Evolutionary conservation across 2,888 invertebrate genomes (phyloP).

Genomic region (Diadegma fenestrale): DNA sequence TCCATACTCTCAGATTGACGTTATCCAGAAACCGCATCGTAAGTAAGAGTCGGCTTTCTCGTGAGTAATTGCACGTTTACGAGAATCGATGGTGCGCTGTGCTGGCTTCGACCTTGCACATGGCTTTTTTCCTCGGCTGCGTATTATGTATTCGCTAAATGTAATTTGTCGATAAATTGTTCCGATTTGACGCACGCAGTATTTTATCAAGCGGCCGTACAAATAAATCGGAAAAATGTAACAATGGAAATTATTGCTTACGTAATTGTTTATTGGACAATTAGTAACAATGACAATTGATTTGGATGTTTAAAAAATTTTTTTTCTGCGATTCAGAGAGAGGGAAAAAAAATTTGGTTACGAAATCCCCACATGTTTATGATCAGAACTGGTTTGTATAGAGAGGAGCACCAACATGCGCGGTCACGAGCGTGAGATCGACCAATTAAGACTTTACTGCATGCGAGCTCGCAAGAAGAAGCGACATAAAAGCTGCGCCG

Average conservation of each 20-base stretch:
- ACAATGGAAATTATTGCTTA: neutral
- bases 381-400: conserved; percentile 30
- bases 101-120: conserved; percentile 1
- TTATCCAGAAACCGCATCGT: conserved; percentile 61
- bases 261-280: neutral
- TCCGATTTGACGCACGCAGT: neutral
- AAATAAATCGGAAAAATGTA: neutral
- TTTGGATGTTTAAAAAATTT: neutral
- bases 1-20: conserved; percentile 54
- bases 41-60: conserved; percentile 55
- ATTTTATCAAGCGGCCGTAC: neutral
- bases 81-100: conserved; percentile 49
- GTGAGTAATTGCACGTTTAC: conserved; percentile 63
- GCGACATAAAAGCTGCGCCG: conserved; percentile 68
- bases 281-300: neutral
- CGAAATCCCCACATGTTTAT: conserved; percentile 42
- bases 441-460: conserved; percentile 75
- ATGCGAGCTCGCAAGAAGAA: conserved; percentile 62
- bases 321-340: neutral
- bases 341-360: conserved; percentile 10
- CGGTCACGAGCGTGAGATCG: conserved; percentile 67
- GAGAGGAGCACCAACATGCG: conserved; percentile 42
- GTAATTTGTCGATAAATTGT: neutral
- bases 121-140: neutral
- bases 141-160: neutral